A percentile compares a stretch with the other conserved stretches of the same genome.
Conservation (phyloP, 1,140 invertebrate genomes). For the Bursaphelenchus mucronatus region DNA sequence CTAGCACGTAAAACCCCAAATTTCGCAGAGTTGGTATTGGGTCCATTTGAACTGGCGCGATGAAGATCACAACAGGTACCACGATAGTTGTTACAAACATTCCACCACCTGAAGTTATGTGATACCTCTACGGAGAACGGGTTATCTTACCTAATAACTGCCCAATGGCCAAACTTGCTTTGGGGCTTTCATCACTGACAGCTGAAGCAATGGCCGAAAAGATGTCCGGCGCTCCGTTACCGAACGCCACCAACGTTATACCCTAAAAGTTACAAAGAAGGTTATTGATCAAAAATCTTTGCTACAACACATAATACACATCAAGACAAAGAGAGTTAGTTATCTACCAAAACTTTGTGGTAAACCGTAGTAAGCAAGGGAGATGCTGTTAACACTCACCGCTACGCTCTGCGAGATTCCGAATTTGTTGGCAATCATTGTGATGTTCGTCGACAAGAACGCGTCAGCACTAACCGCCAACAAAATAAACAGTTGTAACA, state of each 20-base stretch:
- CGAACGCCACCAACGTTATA: conserved; percentile 72
- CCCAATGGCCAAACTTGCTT: conserved; percentile 66
- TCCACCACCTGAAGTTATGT: conserved; percentile 64
- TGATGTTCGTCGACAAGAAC: conserved; percentile 69
- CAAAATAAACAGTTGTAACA: conserved; percentile 67
- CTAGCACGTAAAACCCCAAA: conserved; percentile 67
- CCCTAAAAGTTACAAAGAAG: conserved; percentile 60
- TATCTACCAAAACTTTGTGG: too few relatives aligned
- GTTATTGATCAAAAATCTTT: conserved; percentile 1
- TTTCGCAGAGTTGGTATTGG: conserved; percentile 68
- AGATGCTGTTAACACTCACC: conserved; percentile 13
- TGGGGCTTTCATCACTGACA: conserved; percentile 61
- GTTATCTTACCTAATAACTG: conserved; percentile 63
- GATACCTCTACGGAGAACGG: background rate
- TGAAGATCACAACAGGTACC: conserved; percentile 66
- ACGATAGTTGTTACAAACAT: conserved; percentile 70
- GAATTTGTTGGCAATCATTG: conserved; percentile 67
- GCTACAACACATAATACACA: too few relatives aligned
- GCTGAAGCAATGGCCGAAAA: conserved; percentile 68
- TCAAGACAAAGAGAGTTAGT: too few relatives aligned
- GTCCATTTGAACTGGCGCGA: conserved; percentile 66
- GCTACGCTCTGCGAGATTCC: conserved; percentile 71
- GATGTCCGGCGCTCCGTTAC: conserved; percentile 71
- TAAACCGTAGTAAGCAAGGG: too few relatives aligned
- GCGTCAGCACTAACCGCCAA: conserved; percentile 68